Evolutionary conservation across 2,888 invertebrate species (phyloP), one percentile per base, ranked within the genome.

Genomic region (Agriotes lineatus): DNA sequence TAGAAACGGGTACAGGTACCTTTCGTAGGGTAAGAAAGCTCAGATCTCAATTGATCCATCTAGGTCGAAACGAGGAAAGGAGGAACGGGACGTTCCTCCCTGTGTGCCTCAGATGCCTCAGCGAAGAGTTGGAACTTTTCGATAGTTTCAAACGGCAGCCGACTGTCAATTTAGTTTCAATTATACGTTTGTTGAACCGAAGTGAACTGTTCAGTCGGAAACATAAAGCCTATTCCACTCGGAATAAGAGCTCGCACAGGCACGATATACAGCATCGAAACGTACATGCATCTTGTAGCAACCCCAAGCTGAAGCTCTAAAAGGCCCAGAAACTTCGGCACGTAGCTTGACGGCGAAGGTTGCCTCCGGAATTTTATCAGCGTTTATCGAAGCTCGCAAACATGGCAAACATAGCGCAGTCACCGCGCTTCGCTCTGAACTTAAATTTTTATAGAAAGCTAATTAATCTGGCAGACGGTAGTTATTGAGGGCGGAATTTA

Each of bases 161-260:
- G 39, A 39, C 22, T 39, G 37, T 19, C 39, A 37, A 57, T 39
- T 57, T 57, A 57, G 22, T 57, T 57, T 57, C 57, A 57, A 57
- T 57, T 57, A 57, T n/a, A 57, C 22, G 39, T 37, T 39, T 57
- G 57, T 39, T 57, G 57, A 57, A 57, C 22, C 14, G 42, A 35
- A 2, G 39, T 9, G 37, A 30, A 42, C 57, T 57, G 39, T 22
- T 37, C 39, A 5, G 35, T 39, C 10, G 14, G 57, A 57, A 57
- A 30, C 33, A 57, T 57, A 39, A 19, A 22, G 22, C 57, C 25
- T 19, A 25, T 54, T 16, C 54, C 30, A 52, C 52, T 25, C 52
- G 6, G 18, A 30, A 33, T 52, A 54, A 48, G 48, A 19, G 25
- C 48, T 22, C 22, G 6, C 12, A 48, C 48, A 12, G 9, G 16